Conservation (phyloP, 2,797 vertebrate genomes). For the Platalea minor region DNA sequence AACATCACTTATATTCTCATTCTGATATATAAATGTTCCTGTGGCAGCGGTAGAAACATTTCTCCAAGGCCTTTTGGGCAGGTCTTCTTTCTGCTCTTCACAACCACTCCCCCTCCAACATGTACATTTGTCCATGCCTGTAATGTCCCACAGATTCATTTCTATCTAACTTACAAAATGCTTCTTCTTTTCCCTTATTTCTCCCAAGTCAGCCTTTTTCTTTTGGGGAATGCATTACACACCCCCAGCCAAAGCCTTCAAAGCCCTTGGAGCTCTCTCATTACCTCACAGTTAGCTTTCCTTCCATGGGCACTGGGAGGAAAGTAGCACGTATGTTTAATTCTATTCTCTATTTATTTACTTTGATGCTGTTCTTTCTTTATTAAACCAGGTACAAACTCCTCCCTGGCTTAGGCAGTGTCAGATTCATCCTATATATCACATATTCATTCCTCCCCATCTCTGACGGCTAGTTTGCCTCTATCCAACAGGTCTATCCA, state of each 20-base stretch:
- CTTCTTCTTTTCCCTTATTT: not conserved
- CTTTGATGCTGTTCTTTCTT: not conserved
- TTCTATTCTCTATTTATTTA: not conserved
- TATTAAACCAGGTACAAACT: not conserved
- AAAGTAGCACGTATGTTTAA: not conserved
- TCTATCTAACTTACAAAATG: not conserved
- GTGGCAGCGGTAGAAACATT: not conserved
- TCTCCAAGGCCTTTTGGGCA: not conserved
- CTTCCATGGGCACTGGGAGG: not conserved
- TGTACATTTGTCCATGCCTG: not conserved
- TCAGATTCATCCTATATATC: not conserved
- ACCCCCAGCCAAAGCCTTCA: not conserved
- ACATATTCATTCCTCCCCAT: not conserved
- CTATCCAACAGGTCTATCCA: not conserved
- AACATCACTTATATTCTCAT: not conserved
- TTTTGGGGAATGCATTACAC: not conserved
- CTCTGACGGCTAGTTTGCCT: not conserved
- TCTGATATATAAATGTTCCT: not conserved
- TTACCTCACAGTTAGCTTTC: not conserved
- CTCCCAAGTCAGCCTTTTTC: not conserved
- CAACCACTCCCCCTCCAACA: not conserved
- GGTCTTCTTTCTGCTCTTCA: not conserved
- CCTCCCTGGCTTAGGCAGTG: not conserved
- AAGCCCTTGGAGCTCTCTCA: not conserved
- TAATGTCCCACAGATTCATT: not conserved